A percentile compares a stretch with the other conserved stretches of the same genome.
phyloP scores from a whole-genome alignment of 2,797 vertebrate genomes.

The Polyboroides typus region DNA sequence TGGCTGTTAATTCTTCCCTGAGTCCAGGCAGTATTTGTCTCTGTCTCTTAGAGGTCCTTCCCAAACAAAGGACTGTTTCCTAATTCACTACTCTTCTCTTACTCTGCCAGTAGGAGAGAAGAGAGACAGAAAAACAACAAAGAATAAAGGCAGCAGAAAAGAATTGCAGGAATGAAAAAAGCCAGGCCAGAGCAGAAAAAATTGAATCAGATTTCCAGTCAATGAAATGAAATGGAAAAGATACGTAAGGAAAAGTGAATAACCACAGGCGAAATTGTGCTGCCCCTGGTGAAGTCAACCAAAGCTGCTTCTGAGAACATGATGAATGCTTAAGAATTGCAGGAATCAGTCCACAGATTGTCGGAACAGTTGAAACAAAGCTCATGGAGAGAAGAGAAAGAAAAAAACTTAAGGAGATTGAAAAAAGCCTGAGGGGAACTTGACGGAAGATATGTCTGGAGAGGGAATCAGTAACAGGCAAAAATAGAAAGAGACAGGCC shows the following conservation, averaged over 20 bases:
- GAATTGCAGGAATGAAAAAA: neutral
- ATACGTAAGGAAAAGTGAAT: neutral
- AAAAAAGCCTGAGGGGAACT: neutral
- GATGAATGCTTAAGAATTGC: slow-evolving; percentile 31
- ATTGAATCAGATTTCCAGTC: neutral
- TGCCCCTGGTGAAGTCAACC: slow-evolving; percentile 32
- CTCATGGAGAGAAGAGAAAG: neutral
- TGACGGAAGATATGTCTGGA: neutral
- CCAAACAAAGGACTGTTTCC: neutral
- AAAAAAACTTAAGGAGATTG: neutral
- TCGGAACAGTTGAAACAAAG: slow-evolving; percentile 31
- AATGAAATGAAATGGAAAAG: slow-evolving; percentile 26
- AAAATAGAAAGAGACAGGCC: neutral
- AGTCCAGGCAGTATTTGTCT: neutral
- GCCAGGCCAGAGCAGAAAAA: neutral
- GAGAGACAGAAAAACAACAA: neutral
- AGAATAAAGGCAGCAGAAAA: neutral
- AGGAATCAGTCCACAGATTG: slow-evolving; percentile 20
- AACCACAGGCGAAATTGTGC: slow-evolving; percentile 9
- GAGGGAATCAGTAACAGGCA: neutral
- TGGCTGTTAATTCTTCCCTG: neutral
- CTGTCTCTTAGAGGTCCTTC: neutral
- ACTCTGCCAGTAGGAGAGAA: neutral
- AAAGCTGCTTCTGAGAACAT: neutral
- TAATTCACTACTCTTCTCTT: neutral